Conservation (phyloP, 2,888 invertebrate species). For the Acrobasis repandana region DNA sequence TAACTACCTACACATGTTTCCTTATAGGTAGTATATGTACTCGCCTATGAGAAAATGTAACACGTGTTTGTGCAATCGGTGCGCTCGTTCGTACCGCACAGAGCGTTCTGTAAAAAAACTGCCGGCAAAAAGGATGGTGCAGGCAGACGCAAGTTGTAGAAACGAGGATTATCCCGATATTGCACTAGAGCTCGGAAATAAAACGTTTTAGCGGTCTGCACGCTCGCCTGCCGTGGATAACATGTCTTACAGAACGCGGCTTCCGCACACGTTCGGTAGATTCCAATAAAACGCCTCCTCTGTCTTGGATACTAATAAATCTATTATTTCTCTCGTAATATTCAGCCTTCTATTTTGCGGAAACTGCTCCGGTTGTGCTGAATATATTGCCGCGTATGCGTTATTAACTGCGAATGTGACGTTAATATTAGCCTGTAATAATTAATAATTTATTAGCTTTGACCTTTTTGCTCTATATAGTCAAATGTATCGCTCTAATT, state of each 20-base stretch:
- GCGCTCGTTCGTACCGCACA: slow-evolving; percentile 27
- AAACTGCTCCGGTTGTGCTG: neutral
- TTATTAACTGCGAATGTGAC: slow-evolving; percentile 5
- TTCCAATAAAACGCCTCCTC: slow-evolving; percentile 11
- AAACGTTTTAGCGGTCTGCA: slow-evolving; percentile 48
- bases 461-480: neutral
- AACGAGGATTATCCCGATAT: slow-evolving; percentile 60
- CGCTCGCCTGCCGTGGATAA: slow-evolving; percentile 42
- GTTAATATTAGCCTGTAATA: slow-evolving; percentile 8
- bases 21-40: too few species aligned
- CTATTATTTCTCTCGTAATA: slow-evolving; percentile 21
- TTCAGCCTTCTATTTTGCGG: neutral
- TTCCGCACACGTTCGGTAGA: slow-evolving; percentile 31
- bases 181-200: slow-evolving; percentile 51
- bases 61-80: slow-evolving; percentile 43
- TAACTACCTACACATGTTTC: too few species aligned
- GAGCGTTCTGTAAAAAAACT: slow-evolving; percentile 20
- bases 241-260: slow-evolving; percentile 41
- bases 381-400: neutral
- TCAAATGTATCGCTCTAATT: neutral
- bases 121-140: slow-evolving; percentile 41
- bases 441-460: slow-evolving; percentile 15
- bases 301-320: slow-evolving; percentile 17
- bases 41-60: slow-evolving; percentile 37
- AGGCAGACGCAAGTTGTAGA: slow-evolving; percentile 48